phyloP scores from a whole-genome alignment of 1,140 invertebrate genomes.

The Metaphire vulgaris region DNA sequence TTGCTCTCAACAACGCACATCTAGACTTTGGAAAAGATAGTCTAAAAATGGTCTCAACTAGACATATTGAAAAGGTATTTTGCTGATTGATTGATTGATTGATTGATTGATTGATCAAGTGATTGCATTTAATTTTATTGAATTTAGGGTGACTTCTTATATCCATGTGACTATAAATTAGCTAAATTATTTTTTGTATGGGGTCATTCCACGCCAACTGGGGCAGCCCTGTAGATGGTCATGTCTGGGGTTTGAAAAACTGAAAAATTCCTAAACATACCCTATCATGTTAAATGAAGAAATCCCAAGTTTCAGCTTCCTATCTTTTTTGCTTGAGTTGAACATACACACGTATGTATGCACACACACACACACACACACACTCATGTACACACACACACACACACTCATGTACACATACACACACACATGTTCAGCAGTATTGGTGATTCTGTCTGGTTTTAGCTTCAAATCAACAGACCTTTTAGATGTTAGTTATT shows the following conservation, averaged over 20 bases:
- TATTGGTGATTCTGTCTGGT: too few relatives aligned
- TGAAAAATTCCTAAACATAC: neutral
- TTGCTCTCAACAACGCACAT: constrained; percentile 51
- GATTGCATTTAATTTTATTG: neutral
- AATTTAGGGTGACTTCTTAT: neutral
- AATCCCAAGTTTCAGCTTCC: neutral
- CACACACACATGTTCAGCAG: neutral
- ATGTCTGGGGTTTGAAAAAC: neutral
- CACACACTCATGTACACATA: neutral
- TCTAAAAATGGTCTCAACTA: constrained; percentile 47
- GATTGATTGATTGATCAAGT: neutral
- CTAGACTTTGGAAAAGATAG: constrained; percentile 45
- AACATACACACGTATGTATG: neutral
- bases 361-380: neutral
- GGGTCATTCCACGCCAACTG: neutral
- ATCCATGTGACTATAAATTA: neutral
- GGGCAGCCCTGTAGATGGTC: neutral
- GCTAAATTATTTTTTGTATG: neutral
- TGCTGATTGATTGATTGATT: neutral
- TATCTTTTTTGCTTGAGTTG: neutral
- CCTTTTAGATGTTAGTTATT: too few relatives aligned
- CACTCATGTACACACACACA: neutral
- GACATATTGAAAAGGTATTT: constrained; percentile 45
- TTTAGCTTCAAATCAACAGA: too few relatives aligned
- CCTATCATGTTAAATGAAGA: neutral